Evolutionary conservation across 2,797 vertebrate species (phyloP), one percentile per base, ranked within the genome.

Genomic region (Lagocephalus sceleratus): DNA sequence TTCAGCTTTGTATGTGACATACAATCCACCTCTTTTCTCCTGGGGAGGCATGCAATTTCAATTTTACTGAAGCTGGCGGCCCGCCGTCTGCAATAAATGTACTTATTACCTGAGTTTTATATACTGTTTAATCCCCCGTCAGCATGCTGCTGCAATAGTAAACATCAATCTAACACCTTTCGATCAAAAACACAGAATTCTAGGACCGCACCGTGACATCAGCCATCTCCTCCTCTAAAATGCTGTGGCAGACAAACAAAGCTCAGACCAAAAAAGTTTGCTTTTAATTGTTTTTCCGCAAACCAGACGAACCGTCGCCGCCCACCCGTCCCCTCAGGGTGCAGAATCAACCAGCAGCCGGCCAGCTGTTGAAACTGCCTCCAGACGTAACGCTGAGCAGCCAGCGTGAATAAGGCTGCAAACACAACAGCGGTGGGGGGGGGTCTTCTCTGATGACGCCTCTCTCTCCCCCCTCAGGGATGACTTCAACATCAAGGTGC

Each of bases 401-500:
- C 66, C 50, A 26, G 68, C 52, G 61, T 70, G 70, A 78, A 69
- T 74, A 65, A 47, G 72, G 62, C 25, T 53, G 39, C 49, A 80
- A 73, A 55, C 54, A 79, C 54, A 73, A 69, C 47, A 66, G 77
- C 58, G 21, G 19, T 32, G 51, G 50, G 66, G 60, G 66, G 75
- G 5, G 6, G 9, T 41, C 46, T 47, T 53, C 22, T 17, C 35
- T 51, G 41, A 47, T 60, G 4, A 6, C n/a, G 5, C 8, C 47
- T 10, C n/a, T 57, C 62, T 53, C 14, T 62, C 60, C 61, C 62
- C 63, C 69, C 75, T 38, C 49, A 98, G 96, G 83, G 96, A 98
- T 62, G 97, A 98, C 51, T 98, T 98, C 87, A 98, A 99, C 84
- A 93, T 99, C 81, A 96, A 93, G 84, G 96, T 98, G 78, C 92